These are phyloP conservation scores for Miichthys miiuy DNA, from an alignment of 2,797 vertebrate genomes.

Conservation along the genomic window DNA sequence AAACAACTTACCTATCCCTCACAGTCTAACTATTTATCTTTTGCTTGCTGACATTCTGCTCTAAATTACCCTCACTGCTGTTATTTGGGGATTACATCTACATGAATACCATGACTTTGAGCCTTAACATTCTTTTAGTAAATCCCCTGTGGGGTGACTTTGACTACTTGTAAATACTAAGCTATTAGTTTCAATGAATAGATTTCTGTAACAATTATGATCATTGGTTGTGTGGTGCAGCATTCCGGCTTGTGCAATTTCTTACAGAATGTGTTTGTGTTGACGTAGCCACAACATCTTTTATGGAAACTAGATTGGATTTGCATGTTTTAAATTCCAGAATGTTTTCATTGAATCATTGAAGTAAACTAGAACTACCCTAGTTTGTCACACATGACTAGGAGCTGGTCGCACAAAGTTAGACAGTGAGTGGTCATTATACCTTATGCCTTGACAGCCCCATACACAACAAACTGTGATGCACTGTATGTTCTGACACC, in stretches of 20 bases:
- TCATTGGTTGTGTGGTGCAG: neutral
- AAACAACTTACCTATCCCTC: conserved; percentile 17
- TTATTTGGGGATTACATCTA: neutral
- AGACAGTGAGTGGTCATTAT: neutral
- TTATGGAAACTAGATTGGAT: neutral
- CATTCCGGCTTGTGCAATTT: neutral
- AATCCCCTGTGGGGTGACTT: neutral
- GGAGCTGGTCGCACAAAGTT: conserved; percentile 16
- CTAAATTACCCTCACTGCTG: conserved; percentile 4
- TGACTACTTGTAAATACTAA: neutral
- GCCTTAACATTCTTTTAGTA: neutral
- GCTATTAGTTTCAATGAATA: neutral
- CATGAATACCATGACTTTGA: conserved; percentile 1
- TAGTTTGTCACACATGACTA: neutral
- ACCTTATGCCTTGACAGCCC: too few species aligned
- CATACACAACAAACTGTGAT: too few species aligned
- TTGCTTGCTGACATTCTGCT: neutral
- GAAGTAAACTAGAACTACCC: neutral
- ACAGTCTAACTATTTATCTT: neutral
- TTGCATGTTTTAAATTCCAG: neutral
- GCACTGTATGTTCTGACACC: too few species aligned
- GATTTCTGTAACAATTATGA: neutral
- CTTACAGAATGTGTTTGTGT: neutral
- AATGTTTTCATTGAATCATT: neutral
- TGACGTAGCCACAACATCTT: neutral